Conservation (phyloP, 2,797 vertebrate genomes). For the Paguma larvata region DNA sequence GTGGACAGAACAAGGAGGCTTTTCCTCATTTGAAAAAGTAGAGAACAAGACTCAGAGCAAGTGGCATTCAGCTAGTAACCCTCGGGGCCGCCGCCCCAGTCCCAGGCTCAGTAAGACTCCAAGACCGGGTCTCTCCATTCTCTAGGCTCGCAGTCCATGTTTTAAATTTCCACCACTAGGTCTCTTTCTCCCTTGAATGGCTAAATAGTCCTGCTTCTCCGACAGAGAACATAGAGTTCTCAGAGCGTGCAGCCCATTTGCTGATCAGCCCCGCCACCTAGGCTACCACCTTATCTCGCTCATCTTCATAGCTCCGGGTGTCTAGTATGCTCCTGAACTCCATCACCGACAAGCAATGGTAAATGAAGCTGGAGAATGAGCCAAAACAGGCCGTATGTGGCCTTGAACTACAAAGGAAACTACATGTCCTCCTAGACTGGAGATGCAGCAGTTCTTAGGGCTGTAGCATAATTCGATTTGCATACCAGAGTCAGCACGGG, state of each 20-base stretch:
- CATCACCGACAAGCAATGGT: neutral
- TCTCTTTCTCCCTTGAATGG: neutral
- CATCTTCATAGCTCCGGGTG: neutral
- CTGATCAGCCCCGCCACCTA: neutral
- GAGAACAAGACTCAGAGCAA: neutral
- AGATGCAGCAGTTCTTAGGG: neutral
- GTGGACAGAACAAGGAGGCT: neutral
- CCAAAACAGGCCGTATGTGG: neutral
- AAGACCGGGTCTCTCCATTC: neutral
- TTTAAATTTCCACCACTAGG: neutral
- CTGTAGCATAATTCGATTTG: neutral
- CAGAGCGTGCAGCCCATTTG: neutral
- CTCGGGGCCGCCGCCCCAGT: neutral
- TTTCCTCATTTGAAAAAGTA: neutral
- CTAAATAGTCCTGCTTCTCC: neutral
- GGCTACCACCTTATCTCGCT: neutral
- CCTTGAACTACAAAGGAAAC: neutral
- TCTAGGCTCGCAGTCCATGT: too few relatives aligned
- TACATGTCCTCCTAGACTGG: neutral
- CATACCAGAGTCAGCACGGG: neutral
- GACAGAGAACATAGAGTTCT: neutral
- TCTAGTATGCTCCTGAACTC: neutral
- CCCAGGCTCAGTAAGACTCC: neutral
- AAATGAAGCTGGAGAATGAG: neutral
- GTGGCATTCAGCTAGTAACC: neutral